Base-by-base conservation (phyloP, 2,113 vertebrate species). In the Boulengeromyrus knoepffleri region DNA sequence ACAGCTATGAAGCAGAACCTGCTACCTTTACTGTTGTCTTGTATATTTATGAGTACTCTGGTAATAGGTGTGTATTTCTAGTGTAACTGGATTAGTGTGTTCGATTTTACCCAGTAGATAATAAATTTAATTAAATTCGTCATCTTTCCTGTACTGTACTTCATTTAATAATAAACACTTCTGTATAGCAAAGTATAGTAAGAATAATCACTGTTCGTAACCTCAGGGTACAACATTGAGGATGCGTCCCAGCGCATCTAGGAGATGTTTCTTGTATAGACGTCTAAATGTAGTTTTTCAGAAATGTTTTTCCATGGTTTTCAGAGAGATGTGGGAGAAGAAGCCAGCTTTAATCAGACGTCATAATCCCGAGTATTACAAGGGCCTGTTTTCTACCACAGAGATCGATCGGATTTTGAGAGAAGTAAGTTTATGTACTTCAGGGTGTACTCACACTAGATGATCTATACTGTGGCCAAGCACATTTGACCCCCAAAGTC, bases 321-420 rank as follows among this genome's bases (percentile, higher is more conserved):
- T 74, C 19, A 97, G 97, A 58, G 96, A 96, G 74, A 95, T 95
- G 0, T 99, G 99, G 98, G 99, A 99, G 94, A 97, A 96, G 92
- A 96, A 96, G 58, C 98, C 98, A 0, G 94, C 98, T 90, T 93
- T 98, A 74, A 92, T 99, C 88, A 96, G 94, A 89, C 96, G 98
- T 1, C 94, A 95, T 27, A 96, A 97, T 91, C 94, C 77, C n/a
- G 85, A 93, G 80, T 99, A 99, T 92, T 99, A 98, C 91, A 93
- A 93, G 47, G 98, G 97, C 9, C 95, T 99, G 0, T 99, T 99
- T 93, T 99, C 98, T n/a, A 98, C 98, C 0, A 94, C 95, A 0
- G 98, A 98, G 86, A 95, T 99, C 89, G 97, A 99, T 89, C 92
- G 94, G 2, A 96, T 97, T 8, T 95, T 99, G 85, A 97, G 96